Evolutionary conservation across 2,797 vertebrate species (phyloP).

Genomic region (Eulemur rubriventer): DNA sequence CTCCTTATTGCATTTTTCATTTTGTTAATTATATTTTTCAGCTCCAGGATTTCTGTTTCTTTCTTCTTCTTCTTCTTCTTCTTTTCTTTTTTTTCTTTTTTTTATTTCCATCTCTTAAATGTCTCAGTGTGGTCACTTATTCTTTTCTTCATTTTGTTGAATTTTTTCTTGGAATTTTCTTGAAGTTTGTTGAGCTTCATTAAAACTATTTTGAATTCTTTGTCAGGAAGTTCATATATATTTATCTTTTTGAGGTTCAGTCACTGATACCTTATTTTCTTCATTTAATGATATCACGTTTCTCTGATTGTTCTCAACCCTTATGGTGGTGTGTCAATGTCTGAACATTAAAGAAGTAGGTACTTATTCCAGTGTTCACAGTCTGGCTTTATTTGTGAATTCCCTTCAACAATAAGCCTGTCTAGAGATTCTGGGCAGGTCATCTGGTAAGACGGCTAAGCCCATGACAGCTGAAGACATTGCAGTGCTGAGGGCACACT

Average conservation of each 20-base stretch:
- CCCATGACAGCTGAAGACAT: neutral
- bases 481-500: neutral
- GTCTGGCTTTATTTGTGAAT: neutral
- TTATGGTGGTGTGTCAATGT: neutral
- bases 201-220: neutral
- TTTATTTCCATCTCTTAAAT: neutral
- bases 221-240: neutral
- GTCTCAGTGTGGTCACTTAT: neutral
- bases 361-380: neutral
- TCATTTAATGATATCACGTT: neutral
- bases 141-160: neutral
- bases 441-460: neutral
- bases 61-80: neutral
- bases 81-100: fast-evolving
- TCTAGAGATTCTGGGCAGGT: neutral
- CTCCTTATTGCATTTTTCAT: neutral
- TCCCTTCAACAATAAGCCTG: neutral
- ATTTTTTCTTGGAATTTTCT: neutral
- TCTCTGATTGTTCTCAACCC: neutral
- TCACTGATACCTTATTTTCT: neutral
- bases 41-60: neutral
- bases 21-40: neutral
- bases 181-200: neutral
- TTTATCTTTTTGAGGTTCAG: neutral
- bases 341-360: neutral